Conservation (phyloP, 2,113 vertebrate species). For the Nesogale talazaci region DNA sequence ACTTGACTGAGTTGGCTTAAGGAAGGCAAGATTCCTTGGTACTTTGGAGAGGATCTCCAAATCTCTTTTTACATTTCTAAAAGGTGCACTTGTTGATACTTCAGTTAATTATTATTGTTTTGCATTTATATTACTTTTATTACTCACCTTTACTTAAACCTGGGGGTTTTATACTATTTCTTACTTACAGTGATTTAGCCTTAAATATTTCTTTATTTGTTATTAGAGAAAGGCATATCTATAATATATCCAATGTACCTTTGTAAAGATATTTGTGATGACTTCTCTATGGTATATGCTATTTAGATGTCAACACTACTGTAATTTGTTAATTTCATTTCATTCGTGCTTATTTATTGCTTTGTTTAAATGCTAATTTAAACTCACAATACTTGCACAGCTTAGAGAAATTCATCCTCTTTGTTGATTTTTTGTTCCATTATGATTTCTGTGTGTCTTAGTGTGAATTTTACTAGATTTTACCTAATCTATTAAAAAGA, state of each 20-base stretch:
- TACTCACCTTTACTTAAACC: slow-evolving; percentile 9
- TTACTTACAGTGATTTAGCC: slow-evolving; percentile 7
- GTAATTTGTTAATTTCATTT: slow-evolving; percentile 25
- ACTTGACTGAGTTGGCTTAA: background rate
- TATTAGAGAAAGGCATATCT: slow-evolving; percentile 7
- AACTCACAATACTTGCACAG: background rate
- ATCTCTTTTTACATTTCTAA: slow-evolving; percentile 20
- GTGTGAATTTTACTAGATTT: slow-evolving; percentile 49
- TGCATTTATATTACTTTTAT: slow-evolving; percentile 58
- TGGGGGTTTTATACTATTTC: slow-evolving; percentile 20
- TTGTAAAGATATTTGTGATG: slow-evolving; percentile 4
- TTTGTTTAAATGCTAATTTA: slow-evolving; percentile 46
- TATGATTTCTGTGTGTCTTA: slow-evolving; percentile 9
- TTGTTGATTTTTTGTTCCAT: slow-evolving; percentile 11
- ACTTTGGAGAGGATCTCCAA: background rate
- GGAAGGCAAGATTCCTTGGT: background rate
- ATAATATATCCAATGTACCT: slow-evolving; percentile 5
- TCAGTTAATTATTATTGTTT: slow-evolving; percentile 53
- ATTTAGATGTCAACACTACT: slow-evolving; percentile 13
- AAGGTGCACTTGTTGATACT: background rate
- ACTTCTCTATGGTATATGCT: background rate
- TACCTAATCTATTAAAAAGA: slow-evolving; percentile 47
- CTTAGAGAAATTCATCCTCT: slow-evolving; percentile 19
- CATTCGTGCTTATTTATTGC: slow-evolving; percentile 32
- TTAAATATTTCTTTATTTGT: background rate